These are phyloP conservation scores for Hetaerina titia DNA, from an alignment of 2,888 invertebrate genomes.

Conservation along the genomic window DNA sequence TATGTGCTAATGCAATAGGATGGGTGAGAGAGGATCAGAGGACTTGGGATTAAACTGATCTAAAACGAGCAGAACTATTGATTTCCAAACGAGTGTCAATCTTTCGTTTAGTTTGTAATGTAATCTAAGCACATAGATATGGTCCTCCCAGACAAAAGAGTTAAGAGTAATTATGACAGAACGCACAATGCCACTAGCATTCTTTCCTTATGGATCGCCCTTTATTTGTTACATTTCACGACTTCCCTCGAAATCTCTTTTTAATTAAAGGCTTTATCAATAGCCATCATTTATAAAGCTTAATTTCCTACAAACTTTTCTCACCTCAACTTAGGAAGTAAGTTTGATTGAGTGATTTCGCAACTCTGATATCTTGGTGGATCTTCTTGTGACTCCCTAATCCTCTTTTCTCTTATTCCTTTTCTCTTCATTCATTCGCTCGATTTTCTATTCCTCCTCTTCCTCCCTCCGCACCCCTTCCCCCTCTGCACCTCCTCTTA, in stretches of 20 bases:
- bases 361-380: constrained; percentile 26
- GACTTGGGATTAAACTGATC: not conserved
- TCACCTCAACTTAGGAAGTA: not conserved
- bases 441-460: not conserved
- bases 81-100: not conserved
- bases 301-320: constrained; percentile 29
- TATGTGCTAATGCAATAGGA: not conserved
- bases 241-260: not conserved
- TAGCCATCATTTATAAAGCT: not conserved
- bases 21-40: not conserved
- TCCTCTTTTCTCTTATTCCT: constrained; percentile 5
- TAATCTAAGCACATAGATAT: not conserved
- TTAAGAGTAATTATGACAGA: too few species aligned
- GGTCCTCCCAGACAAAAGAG: not conserved
- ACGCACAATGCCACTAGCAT: not conserved
- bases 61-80: not conserved
- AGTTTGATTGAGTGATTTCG: constrained; percentile 21
- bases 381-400: not conserved
- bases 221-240: not conserved
- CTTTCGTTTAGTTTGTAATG: not conserved
- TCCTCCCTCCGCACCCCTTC: not conserved
- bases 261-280: constrained; percentile 30
- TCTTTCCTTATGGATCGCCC: not conserved
- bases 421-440: not conserved
- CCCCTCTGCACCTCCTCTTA: not conserved